phyloP scores from a whole-genome alignment of 1,140 invertebrate genomes.

The Holcopasites calliopsidis region DNA sequence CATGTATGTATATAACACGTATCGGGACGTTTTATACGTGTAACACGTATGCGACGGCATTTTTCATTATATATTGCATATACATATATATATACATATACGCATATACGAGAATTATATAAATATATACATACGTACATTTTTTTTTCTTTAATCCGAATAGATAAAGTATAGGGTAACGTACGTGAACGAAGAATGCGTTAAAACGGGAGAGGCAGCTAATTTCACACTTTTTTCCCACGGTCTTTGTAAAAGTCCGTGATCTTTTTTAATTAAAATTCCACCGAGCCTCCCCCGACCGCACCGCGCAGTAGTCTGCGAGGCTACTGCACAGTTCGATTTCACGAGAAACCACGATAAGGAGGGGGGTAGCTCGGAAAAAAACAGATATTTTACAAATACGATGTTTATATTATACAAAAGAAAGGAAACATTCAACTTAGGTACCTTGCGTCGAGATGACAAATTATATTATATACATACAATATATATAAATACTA shows the following conservation, averaged over 20 bases:
- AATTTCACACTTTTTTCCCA: conserved; percentile 58
- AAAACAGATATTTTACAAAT: conserved; percentile 60
- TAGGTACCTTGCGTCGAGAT: conserved; percentile 68
- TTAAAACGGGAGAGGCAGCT: conserved; percentile 63
- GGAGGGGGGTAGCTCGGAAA: not conserved
- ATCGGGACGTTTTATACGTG: no score
- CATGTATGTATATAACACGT: conserved; percentile 17
- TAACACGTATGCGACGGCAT: conserved; percentile 36
- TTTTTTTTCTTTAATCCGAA: conserved; percentile 65
- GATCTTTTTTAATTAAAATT: conserved; percentile 58
- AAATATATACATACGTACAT: conserved; percentile 52
- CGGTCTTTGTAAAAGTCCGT: conserved; percentile 54
- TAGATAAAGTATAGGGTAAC: conserved; percentile 43
- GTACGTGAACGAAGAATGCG: conserved; percentile 7
- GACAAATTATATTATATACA: conserved; percentile 56
- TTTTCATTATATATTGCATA: conserved; percentile 48
- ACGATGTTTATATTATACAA: conserved; percentile 62
- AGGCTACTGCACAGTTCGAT: no score
- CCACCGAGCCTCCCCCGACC: conserved; percentile 27
- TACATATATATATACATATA: conserved; percentile 22
- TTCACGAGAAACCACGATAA: not conserved
- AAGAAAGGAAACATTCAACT: conserved; percentile 50
- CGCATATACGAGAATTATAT: conserved; percentile 40
- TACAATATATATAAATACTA: conserved; percentile 63
- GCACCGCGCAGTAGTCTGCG: no score